A percentile compares a stretch with the other conserved stretches of the same genome.
phyloP scores from a whole-genome alignment of 2,888 invertebrate genomes.

The Rhabditoides inermis region DNA sequence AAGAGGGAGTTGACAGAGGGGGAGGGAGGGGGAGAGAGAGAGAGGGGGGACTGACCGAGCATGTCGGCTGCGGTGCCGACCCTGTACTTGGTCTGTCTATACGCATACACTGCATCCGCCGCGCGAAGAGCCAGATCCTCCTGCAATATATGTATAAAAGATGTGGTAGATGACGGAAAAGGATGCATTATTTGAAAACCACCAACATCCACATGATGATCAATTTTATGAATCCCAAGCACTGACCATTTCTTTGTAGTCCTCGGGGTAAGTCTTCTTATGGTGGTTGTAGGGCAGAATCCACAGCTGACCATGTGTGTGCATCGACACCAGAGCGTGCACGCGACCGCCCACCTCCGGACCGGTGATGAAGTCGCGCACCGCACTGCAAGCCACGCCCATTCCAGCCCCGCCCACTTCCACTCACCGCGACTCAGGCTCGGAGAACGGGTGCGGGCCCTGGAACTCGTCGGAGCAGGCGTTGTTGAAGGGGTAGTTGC shows the following conservation, averaged over 20 bases:
- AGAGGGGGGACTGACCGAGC: slow-evolving; percentile 24
- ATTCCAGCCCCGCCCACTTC: background rate
- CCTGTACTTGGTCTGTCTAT: slow-evolving; percentile 37
- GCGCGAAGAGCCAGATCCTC: slow-evolving; percentile 30
- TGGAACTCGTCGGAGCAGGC: slow-evolving; percentile 51
- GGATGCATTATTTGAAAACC: background rate
- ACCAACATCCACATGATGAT: background rate
- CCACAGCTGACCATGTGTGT: slow-evolving; percentile 51
- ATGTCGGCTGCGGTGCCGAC: slow-evolving; percentile 48
- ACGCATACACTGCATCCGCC: slow-evolving; percentile 25
- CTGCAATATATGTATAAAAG: slow-evolving; percentile 13
- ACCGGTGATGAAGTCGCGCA: slow-evolving; percentile 42
- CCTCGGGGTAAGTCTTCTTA: slow-evolving; percentile 40
- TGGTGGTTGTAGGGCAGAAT: slow-evolving; percentile 49
- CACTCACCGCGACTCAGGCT: slow-evolving; percentile 46
- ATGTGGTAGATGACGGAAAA: background rate
- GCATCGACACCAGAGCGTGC: slow-evolving; percentile 47
- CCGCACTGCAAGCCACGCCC: slow-evolving; percentile 28
- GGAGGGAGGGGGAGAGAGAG: background rate
- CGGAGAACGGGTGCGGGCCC: slow-evolving; percentile 46
- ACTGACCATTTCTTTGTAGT: slow-evolving; percentile 39
- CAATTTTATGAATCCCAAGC: slow-evolving; percentile 2
- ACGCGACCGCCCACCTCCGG: slow-evolving; percentile 36
- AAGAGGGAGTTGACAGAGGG: background rate
- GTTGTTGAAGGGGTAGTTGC: slow-evolving; percentile 46